Percentiles rank a stretch among this genome's conserved stretches.
Conservation (phyloP, 2,888 invertebrate genomes). For the Ormyrus nitidulus region DNA sequence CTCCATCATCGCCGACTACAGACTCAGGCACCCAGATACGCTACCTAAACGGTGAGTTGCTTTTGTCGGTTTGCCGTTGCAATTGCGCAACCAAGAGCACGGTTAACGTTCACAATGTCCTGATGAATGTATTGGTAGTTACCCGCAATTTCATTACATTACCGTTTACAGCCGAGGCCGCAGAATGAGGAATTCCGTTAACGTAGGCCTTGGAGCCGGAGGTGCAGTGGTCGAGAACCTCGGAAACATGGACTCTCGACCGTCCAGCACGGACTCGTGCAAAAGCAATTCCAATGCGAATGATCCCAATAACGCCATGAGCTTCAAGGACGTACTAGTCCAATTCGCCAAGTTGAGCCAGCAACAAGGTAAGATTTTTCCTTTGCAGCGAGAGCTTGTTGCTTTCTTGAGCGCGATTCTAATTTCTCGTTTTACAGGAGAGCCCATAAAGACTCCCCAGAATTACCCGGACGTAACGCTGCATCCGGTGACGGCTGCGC, state of each 20-base stretch:
- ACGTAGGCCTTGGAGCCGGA: slow-evolving; percentile 72
- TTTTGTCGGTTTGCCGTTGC: not conserved
- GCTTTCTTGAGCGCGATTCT: too few species aligned
- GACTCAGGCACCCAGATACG: slow-evolving; percentile 85
- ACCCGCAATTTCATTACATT: not conserved
- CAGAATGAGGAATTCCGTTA: slow-evolving; percentile 73
- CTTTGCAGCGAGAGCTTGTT: too few species aligned
- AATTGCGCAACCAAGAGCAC: too few species aligned
- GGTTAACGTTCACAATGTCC: too few species aligned
- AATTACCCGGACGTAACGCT: slow-evolving; percentile 88
- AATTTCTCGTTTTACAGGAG: slow-evolving; percentile 62
- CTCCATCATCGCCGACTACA: slow-evolving; percentile 88
- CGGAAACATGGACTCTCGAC: slow-evolving; percentile 75
- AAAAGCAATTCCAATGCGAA: slow-evolving; percentile 75
- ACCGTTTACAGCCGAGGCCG: slow-evolving; percentile 69
- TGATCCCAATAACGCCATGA: slow-evolving; percentile 75
- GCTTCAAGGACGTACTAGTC: slow-evolving; percentile 86
- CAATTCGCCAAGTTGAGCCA: slow-evolving; percentile 83
- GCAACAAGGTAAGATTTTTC: slow-evolving; percentile 68
- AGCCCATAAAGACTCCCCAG: slow-evolving; percentile 78
- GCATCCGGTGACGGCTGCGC: slow-evolving; percentile 81
- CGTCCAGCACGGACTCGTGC: slow-evolving; percentile 78
- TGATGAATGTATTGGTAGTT: too few species aligned
- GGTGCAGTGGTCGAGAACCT: slow-evolving; percentile 72
- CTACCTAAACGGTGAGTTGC: slow-evolving; percentile 79